A percentile compares a stretch with the other conserved stretches of the same genome.
Evolutionary conservation across 2,888 invertebrate genomes (phyloP).

Genomic region (Aporophyla lueneburgensis): DNA sequence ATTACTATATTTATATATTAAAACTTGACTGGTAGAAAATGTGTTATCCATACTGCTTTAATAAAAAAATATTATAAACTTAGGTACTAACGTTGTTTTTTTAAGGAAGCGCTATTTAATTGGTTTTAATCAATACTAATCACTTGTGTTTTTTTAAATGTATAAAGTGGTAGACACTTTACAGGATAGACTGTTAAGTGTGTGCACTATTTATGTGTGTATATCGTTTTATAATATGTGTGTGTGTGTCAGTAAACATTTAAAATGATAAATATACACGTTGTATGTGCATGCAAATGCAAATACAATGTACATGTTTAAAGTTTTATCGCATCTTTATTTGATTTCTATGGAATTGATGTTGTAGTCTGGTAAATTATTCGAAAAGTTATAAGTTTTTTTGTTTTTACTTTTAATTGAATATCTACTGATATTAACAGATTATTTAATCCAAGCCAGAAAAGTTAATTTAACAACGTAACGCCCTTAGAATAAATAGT

Average conservation of each 20-base stretch:
- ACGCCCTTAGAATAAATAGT: neutral
- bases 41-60: no score
- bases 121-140: neutral
- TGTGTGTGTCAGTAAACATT: slow-evolving; percentile 5
- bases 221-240: neutral
- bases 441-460: neutral
- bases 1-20: neutral
- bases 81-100: no score
- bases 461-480: neutral
- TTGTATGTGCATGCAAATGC: slow-evolving; percentile 3
- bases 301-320: slow-evolving; percentile 22
- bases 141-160: slow-evolving; percentile 28
- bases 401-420: neutral
- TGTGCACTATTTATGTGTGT: neutral
- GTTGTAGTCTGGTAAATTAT: slow-evolving; percentile 36
- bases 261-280: slow-evolving; percentile 2
- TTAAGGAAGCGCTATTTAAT: neutral
- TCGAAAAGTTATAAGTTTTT: slow-evolving; percentile 6
- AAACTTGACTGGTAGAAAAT: no score
- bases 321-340: neutral
- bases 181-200: neutral
- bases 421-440: neutral
- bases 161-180: neutral
- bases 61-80: no score
- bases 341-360: neutral